Evolutionary conservation across 2,113 vertebrate species (phyloP), one percentile per base, ranked within the genome.

Genomic region (Macrotus californicus): DNA sequence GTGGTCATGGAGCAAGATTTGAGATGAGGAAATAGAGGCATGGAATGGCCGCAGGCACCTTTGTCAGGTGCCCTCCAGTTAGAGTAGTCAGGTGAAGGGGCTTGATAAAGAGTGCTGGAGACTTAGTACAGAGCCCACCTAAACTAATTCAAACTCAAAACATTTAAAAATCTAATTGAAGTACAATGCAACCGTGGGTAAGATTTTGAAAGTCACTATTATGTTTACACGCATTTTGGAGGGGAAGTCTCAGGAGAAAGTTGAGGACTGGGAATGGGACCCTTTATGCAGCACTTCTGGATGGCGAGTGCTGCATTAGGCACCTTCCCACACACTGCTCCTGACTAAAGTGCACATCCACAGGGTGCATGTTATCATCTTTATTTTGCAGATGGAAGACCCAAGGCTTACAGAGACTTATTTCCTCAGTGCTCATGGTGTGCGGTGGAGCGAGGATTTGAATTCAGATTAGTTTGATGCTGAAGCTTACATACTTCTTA

Each of bases 241-340:
- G 85, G 34, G 12, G 6, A 21, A 43, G 29, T 48, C 34, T 46
- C 24, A n/a, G 31, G 22, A n/a, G 41, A 41, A 43, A 39, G 24
- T 22, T 39, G 61, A 56, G 8, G 6, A 19, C 29, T 2, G 29
- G 16, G 12, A 31, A 67, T 52, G 39, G n/a, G 31, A 41, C 2
- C 13, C 3, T 76, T 50, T 11, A 34, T 31, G 52, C 16, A 86
- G 80, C 9, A 4, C 36, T 41, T n/a, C 18, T 26, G 34, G 50
- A 34, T 8, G 22, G 3, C 6, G 7, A 52, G 8, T 22, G 14
- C 29, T 22, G 5, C 15, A 0, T 2, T 13, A 6, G 34, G 29
- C 2, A 11, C 5, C 48, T 85, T 26, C 22, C 34, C 48, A 34
- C 2, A 6, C 21, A 2, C 7, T 2, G 7, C 52, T 70, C 6